Conservation (phyloP, 2,113 vertebrate species). For the Todiramphus chloris region DNA sequence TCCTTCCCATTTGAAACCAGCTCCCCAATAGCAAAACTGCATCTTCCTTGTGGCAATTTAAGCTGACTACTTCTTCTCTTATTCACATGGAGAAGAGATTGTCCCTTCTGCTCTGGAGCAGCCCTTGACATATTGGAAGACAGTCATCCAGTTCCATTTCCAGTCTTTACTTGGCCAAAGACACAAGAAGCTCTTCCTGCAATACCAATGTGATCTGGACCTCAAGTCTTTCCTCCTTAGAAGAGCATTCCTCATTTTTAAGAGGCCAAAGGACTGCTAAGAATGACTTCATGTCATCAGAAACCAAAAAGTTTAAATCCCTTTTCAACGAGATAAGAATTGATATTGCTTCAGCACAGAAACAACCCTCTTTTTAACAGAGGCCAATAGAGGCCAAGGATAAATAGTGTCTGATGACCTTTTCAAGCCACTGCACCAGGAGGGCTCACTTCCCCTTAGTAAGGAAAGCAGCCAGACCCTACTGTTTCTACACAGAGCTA, state of each 20-base stretch:
- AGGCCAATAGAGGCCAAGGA: neutral
- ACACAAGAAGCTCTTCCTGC: neutral
- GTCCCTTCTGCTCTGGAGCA: neutral
- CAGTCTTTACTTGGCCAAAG: neutral
- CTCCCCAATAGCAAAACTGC: neutral
- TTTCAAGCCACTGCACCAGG: conserved; percentile 9
- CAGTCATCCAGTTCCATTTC: neutral
- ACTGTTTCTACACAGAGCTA: neutral
- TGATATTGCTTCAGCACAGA: neutral
- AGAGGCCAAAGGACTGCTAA: neutral
- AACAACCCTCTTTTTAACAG: neutral
- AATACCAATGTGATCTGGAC: neutral
- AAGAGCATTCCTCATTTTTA: neutral
- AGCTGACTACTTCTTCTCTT: neutral
- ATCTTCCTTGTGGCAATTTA: neutral
- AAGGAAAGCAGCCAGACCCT: neutral
- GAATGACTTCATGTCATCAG: conserved; percentile 8
- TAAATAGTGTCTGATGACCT: conserved; percentile 11
- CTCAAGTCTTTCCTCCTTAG: neutral
- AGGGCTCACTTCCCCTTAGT: conserved; percentile 25
- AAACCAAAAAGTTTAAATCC: neutral
- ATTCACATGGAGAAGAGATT: neutral
- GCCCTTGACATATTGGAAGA: neutral
- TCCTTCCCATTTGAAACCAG: neutral
- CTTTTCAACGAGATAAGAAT: conserved; percentile 41